A percentile compares a stretch with the other conserved stretches of the same genome.
Evolutionary conservation across 2,797 vertebrate genomes (phyloP).

Genomic region (Eospalax fontanierii): DNA sequence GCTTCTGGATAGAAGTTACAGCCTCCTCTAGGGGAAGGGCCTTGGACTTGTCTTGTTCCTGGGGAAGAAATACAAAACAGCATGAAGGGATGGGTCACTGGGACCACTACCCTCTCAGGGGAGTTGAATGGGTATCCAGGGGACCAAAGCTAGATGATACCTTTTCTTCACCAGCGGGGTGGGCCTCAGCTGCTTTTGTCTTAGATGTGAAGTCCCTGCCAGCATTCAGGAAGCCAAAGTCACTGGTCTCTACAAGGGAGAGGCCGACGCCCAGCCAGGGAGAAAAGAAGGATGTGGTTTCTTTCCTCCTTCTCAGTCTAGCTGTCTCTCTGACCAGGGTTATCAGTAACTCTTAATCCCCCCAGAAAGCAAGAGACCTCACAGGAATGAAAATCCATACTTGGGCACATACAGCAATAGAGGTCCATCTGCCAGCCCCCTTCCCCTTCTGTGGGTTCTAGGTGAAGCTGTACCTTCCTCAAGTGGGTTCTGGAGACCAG

Average conservation of each 20-base stretch:
- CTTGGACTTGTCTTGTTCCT: constrained; percentile 86
- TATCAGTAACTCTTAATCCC: neutral
- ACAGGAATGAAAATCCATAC: neutral
- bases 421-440: neutral
- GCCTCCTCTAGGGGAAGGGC: constrained; percentile 90
- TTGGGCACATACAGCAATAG: neutral
- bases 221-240: constrained; percentile 45
- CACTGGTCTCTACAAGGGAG: constrained; percentile 61
- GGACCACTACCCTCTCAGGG: neutral
- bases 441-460: neutral
- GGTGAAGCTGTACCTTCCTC: constrained; percentile 72
- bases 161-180: constrained; percentile 63
- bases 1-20: constrained; percentile 90
- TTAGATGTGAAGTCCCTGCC: constrained; percentile 17
- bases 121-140: neutral
- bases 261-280: neutral
- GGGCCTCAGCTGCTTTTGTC: constrained; percentile 19
- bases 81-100: neutral
- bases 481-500: neutral
- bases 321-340: neutral
- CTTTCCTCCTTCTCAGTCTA: neutral
- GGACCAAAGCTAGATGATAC: constrained; percentile 69
- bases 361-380: constrained; percentile 29
- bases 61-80: constrained; percentile 42
- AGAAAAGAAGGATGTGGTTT: neutral